A percentile compares a stretch with the other conserved stretches of the same genome.
phyloP scores from a whole-genome alignment of 2,113 vertebrate genomes.

The Protobothrops flavoviridis region DNA sequence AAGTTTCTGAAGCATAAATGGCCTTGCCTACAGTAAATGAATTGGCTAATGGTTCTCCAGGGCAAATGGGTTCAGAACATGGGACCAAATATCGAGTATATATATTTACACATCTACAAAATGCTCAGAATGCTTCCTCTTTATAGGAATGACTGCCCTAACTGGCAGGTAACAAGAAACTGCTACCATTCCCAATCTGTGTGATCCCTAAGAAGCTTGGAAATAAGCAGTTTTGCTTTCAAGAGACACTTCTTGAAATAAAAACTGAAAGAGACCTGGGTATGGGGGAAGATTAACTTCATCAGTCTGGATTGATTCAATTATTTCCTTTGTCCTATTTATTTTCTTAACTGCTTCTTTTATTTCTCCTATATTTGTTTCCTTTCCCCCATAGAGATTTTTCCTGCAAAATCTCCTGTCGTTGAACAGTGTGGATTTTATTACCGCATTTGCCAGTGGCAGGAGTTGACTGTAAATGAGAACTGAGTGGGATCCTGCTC shows the following conservation, averaged over 20 bases:
- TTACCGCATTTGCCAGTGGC: conserved; percentile 15
- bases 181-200: neutral
- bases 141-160: neutral
- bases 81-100: neutral
- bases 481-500: conserved; percentile 31
- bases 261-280: neutral
- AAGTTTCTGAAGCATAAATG: neutral
- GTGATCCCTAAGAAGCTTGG: neutral
- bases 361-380: neutral
- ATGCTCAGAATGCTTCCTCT: conserved; percentile 9
- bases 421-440: conserved; percentile 26
- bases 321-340: neutral
- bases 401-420: conserved; percentile 11
- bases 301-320: neutral
- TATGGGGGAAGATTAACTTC: neutral
- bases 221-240: neutral
- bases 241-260: neutral
- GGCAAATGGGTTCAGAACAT: neutral
- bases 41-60: neutral
- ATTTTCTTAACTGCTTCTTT: conserved; percentile 30
- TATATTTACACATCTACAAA: neutral
- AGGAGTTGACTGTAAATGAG: conserved; percentile 19
- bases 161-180: neutral
- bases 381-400: neutral
- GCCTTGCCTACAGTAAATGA: accelerated